phyloP scores from a whole-genome alignment of 2,797 vertebrate genomes.

The Acrocephalus scirpaceus region DNA sequence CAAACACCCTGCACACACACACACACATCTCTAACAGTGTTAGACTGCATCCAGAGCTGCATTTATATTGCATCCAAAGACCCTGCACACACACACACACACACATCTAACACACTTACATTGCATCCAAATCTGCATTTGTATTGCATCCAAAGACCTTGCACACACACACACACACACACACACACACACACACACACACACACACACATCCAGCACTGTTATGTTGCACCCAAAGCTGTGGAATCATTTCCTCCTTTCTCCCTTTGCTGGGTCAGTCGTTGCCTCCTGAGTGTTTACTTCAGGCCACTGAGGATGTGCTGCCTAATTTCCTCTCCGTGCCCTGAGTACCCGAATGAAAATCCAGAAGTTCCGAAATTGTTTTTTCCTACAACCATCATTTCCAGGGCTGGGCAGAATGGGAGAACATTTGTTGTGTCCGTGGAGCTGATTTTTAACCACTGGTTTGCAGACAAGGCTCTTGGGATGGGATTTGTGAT shows the following conservation, averaged over 20 bases:
- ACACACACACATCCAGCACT: too few relatives aligned
- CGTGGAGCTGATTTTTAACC: background rate
- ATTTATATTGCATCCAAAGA: too few relatives aligned
- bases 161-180: background rate
- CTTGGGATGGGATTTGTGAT: background rate
- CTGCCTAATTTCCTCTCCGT: background rate
- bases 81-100: too few relatives aligned
- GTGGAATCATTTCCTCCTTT: background rate
- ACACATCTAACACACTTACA: too few relatives aligned
- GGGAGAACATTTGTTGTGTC: background rate
- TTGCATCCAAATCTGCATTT: background rate
- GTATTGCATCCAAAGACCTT: background rate
- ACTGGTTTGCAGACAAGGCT: background rate
- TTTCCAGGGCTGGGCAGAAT: background rate
- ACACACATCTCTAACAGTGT: too few relatives aligned
- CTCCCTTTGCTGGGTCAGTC: background rate
- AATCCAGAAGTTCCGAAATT: background rate
- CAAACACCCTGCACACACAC: too few relatives aligned
- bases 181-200: too few relatives aligned
- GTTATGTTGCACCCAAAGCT: background rate
- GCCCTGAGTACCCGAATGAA: background rate
- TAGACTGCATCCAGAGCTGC: too few relatives aligned
- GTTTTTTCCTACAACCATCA: background rate
- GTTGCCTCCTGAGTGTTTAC: background rate
- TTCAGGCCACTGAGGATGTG: background rate